These are phyloP conservation scores for Takifugu flavidus DNA, from an alignment of 2,113 vertebrate genomes.

Conservation along the genomic window DNA sequence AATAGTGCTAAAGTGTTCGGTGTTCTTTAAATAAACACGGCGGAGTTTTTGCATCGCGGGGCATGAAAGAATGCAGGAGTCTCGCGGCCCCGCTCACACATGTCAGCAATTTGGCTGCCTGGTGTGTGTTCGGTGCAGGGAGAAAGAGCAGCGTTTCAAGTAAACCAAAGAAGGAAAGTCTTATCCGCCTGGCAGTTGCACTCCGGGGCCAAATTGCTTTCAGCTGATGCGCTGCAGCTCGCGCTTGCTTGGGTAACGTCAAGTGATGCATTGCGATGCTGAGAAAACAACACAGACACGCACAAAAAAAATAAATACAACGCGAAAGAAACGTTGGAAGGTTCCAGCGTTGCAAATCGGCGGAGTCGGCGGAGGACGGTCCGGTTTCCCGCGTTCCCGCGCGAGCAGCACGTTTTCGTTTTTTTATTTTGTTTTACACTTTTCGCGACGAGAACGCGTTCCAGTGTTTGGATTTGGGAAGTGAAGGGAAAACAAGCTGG, in stretches of 20 bases:
- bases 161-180: conserved; percentile 94
- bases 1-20: conserved; percentile 92
- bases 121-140: conserved; percentile 94
- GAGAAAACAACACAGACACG: conserved; percentile 82
- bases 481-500: neutral
- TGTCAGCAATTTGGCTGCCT: conserved; percentile 97
- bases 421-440: neutral
- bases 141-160: conserved; percentile 88
- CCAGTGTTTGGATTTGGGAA: neutral
- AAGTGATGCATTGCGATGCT: conserved; percentile 84
- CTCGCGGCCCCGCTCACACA: conserved; percentile 86
- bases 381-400: conserved; percentile 3
- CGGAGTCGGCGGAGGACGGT: no score
- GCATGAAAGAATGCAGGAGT: conserved; percentile 92
- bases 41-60: conserved; percentile 84
- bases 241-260: conserved; percentile 88
- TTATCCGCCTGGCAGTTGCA: conserved; percentile 92
- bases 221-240: conserved; percentile 89
- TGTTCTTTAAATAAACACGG: conserved; percentile 95
- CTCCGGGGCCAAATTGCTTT: conserved; percentile 92
- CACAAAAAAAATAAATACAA: conserved; percentile 70
- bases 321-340: conserved; percentile 70
- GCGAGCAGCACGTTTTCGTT: neutral
- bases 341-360: conserved; percentile 48
- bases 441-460: neutral